Evolutionary conservation across 2,888 invertebrate species (phyloP).

Genomic region (Drosophila subsilvestris): DNA sequence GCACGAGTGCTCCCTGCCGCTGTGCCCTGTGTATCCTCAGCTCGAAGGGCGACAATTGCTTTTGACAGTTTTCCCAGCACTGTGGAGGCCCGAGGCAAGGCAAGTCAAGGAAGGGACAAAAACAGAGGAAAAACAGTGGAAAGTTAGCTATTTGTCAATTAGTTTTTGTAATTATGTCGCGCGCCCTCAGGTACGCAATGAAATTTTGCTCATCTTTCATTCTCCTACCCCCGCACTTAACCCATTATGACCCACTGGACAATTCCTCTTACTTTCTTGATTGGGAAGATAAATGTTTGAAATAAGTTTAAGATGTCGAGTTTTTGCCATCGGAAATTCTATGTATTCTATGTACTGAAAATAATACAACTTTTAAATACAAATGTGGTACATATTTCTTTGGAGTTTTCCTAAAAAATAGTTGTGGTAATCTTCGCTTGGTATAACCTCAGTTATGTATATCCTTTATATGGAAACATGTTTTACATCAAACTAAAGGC

Average conservation of each 20-base stretch:
- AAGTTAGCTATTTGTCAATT: constrained; percentile 42
- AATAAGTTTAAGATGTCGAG: too few species aligned
- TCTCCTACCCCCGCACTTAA: not conserved
- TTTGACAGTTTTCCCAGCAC: constrained; percentile 83
- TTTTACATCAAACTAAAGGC: too few species aligned
- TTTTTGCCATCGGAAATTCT: too few species aligned
- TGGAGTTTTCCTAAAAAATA: too few species aligned
- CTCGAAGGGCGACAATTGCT: constrained; percentile 74
- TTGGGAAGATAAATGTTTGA: too few species aligned
- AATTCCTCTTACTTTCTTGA: too few species aligned
- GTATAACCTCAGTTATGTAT: too few species aligned
- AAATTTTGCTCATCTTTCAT: constrained; percentile 47
- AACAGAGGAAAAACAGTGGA: constrained; percentile 9
- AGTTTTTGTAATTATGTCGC: constrained; percentile 43
- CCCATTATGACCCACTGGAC: constrained; percentile 18
- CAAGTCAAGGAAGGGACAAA: constrained; percentile 2
- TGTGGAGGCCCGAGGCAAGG: constrained; percentile 45
- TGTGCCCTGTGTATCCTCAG: constrained; percentile 82
- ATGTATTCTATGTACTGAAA: too few species aligned
- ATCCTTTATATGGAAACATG: too few species aligned
- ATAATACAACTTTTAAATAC: too few species aligned
- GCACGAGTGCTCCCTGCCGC: constrained; percentile 83
- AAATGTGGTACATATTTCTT: too few species aligned
- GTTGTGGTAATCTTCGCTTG: too few species aligned
- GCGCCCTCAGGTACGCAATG: constrained; percentile 64